Base-by-base conservation (phyloP, 2,113 vertebrate genomes). In the Tricholaema leucomelas region DNA sequence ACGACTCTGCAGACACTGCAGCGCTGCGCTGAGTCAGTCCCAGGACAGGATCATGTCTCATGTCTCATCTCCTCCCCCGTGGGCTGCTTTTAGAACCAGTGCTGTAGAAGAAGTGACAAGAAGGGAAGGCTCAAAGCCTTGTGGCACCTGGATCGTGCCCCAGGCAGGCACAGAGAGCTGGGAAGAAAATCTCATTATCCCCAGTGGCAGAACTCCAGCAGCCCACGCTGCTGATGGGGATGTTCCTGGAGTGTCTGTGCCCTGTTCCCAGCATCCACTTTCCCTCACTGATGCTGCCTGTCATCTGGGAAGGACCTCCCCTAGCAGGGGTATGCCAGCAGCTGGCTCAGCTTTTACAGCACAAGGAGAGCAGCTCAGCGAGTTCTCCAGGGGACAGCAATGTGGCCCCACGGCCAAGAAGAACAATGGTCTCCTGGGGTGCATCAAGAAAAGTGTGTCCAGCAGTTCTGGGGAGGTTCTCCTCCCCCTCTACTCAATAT, bases 21-120 rank as follows among this genome's bases (percentile, higher is more conserved):
- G 85, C 66, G 7, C 10, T 12, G 44, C 1, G 2, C 15, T 85
- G 94, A 93, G 79, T 94, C 96, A 95, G 88, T 13, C 81, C 88
- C 92, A 8, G 33, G 74, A 21, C 83, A 71, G 82, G 90, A 79
- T 42, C 42, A 42, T 42, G 42, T 42, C 42, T 76, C 73, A 2
- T 17, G 78, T 30, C 83, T 92, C 90, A 72, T 30, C 82, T 79
- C 86, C 84, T 72, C 30, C 58, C 84, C 44, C 10, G 16, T 70
- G 79, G 90, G 91, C 90, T 90, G 93, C 72, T 75, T 54, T 76
- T 63, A 80, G 4, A 70, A 36, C 55, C 2, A 35, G 35, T 9
- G 81, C 88, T 44, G 54, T 3, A n/a, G 63, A 66, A 60, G 87
- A 12, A 75, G 79, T 3, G 80, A 74, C 60, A 63, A 27, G 55